These are phyloP conservation scores for Oplegnathus fasciatus DNA, from an alignment of 2,113 vertebrate genomes.

Conservation along the genomic window DNA sequence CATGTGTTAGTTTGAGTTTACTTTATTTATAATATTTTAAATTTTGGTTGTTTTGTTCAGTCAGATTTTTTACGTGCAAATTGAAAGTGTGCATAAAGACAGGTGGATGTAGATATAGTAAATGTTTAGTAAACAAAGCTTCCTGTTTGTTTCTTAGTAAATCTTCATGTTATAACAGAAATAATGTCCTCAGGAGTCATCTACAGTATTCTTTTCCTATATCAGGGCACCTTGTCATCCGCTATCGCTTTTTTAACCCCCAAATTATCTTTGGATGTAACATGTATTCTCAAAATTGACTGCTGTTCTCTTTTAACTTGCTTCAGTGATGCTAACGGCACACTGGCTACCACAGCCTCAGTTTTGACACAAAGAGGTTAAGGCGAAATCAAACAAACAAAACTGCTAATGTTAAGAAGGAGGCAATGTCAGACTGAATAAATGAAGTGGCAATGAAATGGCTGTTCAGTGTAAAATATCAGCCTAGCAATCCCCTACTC, in stretches of 20 bases:
- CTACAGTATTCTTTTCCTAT: neutral
- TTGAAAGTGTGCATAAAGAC: too few relatives aligned
- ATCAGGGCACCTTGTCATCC: neutral
- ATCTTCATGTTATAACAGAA: neutral
- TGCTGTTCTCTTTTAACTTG: neutral
- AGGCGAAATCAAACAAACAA: neutral
- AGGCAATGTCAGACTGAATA: constrained; percentile 13
- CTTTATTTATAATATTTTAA: too few relatives aligned
- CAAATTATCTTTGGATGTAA: neutral
- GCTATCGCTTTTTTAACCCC: neutral
- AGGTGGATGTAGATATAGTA: too few relatives aligned
- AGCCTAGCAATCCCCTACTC: neutral
- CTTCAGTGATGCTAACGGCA: neutral
- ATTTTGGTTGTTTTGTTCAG: too few relatives aligned
- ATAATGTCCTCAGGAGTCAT: neutral
- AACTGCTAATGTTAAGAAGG: neutral
- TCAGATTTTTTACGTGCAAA: too few relatives aligned
- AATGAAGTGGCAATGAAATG: constrained; percentile 15
- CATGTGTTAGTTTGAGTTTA: too few relatives aligned
- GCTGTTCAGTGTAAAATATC: constrained; percentile 1
- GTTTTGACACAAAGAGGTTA: neutral
- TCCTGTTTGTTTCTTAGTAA: too few relatives aligned
- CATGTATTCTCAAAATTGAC: neutral
- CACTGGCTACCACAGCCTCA: neutral
- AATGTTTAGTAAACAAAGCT: too few relatives aligned